These are phyloP conservation scores for Phalacrocorax pelagicus DNA, from an alignment of 2,113 vertebrate genomes.

Conservation along the genomic window DNA sequence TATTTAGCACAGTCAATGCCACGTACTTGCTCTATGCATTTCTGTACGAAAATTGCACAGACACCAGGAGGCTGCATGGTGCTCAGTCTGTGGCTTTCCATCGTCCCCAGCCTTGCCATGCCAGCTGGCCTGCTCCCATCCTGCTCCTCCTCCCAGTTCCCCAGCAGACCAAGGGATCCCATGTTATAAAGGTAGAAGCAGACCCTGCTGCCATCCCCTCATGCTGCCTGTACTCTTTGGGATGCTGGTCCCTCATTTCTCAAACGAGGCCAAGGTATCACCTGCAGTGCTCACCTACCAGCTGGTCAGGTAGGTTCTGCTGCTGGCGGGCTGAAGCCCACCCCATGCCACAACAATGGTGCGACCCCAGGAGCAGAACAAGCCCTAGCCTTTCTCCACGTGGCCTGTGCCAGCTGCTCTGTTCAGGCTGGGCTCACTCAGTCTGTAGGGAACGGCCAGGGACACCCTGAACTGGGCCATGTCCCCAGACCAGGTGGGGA, in stretches of 20 bases:
- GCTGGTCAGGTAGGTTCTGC: not conserved
- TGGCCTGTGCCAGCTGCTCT: not conserved
- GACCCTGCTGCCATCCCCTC: not conserved
- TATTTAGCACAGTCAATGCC: not conserved
- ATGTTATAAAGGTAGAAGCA: not conserved
- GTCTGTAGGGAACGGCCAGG: not conserved
- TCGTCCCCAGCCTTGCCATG: not conserved
- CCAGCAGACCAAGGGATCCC: not conserved
- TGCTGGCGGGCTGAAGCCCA: not conserved
- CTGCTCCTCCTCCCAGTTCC: not conserved
- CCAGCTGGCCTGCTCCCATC: not conserved
- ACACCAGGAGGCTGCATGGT: not conserved
- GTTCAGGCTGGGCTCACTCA: not conserved
- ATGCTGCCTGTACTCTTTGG: not conserved
- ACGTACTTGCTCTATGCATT: not conserved
- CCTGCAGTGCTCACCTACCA: not conserved
- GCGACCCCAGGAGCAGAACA: not conserved
- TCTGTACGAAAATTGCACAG: not conserved
- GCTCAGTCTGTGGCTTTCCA: not conserved
- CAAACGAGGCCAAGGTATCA: not conserved
- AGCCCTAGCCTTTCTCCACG: not conserved
- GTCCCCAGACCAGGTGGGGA: not conserved
- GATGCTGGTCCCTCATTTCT: not conserved
- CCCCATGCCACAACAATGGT: rapidly evolving
- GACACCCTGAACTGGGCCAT: not conserved